phyloP scores from a whole-genome alignment of 1,140 invertebrate species.

The Cryptotermes secundus region DNA sequence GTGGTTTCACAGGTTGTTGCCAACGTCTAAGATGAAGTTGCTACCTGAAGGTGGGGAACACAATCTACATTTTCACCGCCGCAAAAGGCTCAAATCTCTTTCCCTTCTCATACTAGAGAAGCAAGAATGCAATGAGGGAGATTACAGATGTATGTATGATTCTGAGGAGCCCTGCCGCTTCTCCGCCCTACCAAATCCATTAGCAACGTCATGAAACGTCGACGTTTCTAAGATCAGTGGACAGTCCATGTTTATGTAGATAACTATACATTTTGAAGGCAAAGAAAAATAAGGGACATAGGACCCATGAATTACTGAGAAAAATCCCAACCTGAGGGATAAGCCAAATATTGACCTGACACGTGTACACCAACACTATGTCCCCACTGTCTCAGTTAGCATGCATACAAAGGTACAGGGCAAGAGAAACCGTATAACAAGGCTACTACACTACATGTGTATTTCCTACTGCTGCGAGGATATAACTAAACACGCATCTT shows the following conservation, averaged over 20 bases:
- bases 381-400: not conserved
- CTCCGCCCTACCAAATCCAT: too few species aligned
- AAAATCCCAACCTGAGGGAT: not conserved
- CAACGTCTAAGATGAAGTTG: too few species aligned
- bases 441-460: not conserved
- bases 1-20: too few species aligned
- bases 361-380: not conserved
- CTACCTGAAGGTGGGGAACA: too few species aligned
- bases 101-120: too few species aligned
- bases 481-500: constrained; percentile 1
- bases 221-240: not conserved
- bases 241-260: not conserved
- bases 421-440: not conserved
- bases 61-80: too few species aligned
- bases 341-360: constrained; percentile 1
- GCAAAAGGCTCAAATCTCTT: too few species aligned
- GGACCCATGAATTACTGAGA: not conserved
- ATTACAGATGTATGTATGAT: too few species aligned
- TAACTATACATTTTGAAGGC: not conserved
- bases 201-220: too few species aligned
- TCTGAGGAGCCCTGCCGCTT: too few species aligned
- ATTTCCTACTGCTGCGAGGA: not conserved
- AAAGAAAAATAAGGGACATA: not conserved
- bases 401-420: not conserved
- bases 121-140: too few species aligned